phyloP scores from a whole-genome alignment of 30 jellyfish, hydroid and myxozoan species.

The Aurelia sp. region DNA sequence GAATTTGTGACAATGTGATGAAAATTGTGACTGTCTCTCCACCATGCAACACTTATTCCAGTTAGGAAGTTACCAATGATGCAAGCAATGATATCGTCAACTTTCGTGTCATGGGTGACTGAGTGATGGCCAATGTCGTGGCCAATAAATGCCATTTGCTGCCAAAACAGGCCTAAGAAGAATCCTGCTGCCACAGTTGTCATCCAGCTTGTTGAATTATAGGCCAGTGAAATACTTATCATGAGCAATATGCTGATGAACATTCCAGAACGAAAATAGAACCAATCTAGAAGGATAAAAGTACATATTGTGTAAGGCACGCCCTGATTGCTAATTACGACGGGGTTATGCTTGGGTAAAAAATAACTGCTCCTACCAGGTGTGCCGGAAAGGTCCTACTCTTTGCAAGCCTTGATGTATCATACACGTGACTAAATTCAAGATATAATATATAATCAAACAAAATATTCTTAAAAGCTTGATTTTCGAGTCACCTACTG shows the following conservation, averaged over 20 bases:
- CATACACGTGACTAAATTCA: too few relatives aligned
- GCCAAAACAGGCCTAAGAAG: slow-evolving; percentile 92
- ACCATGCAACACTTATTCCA: slow-evolving; percentile 96
- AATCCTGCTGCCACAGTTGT: slow-evolving; percentile 66
- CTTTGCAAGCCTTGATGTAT: too few relatives aligned
- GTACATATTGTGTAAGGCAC: too few relatives aligned
- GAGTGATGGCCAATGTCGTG: slow-evolving; percentile 98
- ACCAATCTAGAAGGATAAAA: slow-evolving; percentile 63
- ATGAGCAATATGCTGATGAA: slow-evolving; percentile 49
- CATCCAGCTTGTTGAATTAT: slow-evolving; percentile 39
- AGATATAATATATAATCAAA: too few relatives aligned
- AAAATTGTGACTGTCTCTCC: slow-evolving; percentile 92
- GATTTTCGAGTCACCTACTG: too few relatives aligned
- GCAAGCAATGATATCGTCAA: slow-evolving; percentile 77
- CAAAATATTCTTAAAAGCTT: too few relatives aligned
- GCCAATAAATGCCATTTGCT: slow-evolving; percentile 97
- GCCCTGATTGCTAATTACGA: too few relatives aligned
- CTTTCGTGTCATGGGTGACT: slow-evolving; percentile 72
- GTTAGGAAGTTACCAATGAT: slow-evolving; percentile 83
- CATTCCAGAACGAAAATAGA: slow-evolving; percentile 54
- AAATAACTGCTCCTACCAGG: too few relatives aligned
- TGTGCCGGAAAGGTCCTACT: too few relatives aligned
- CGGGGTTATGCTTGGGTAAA: too few relatives aligned
- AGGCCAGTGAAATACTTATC: slow-evolving; percentile 37
- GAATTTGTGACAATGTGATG: slow-evolving; percentile 95